phyloP scores from a whole-genome alignment of 2,113 vertebrate species.

The Calyptommatus sinebrachiatus region DNA sequence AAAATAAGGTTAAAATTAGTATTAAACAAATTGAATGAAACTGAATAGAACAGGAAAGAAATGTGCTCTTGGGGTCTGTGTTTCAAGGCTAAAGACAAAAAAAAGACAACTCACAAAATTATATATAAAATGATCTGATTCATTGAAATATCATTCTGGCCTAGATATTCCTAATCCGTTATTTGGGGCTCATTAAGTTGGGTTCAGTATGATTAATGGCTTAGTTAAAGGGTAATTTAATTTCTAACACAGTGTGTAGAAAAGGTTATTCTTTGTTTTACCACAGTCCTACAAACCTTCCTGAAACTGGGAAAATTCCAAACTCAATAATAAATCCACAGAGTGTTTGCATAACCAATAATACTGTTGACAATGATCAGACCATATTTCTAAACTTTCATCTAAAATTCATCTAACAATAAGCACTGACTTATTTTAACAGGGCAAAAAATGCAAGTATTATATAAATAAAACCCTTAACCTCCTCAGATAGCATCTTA shows the following conservation, averaged over 20 bases:
- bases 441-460: neutral
- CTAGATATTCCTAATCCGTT: slow-evolving; percentile 38
- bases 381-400: slow-evolving; percentile 49
- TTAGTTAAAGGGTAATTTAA: slow-evolving; percentile 62
- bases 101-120: neutral
- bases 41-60: neutral
- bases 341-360: slow-evolving; percentile 48
- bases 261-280: slow-evolving; percentile 58
- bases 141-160: slow-evolving; percentile 3
- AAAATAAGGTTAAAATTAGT: neutral
- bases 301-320: slow-evolving; percentile 50
- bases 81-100: neutral
- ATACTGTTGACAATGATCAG: slow-evolving; percentile 55
- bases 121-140: slow-evolving; percentile 7
- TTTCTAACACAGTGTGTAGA: slow-evolving; percentile 53
- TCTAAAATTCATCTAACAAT: slow-evolving; percentile 52
- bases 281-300: slow-evolving; percentile 51
- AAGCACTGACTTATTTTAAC: slow-evolving; percentile 37
- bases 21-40: neutral
- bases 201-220: slow-evolving; percentile 55
- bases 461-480: no score
- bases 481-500: no score
- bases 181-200: slow-evolving; percentile 54
- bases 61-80: neutral
- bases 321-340: no score